Percentiles rank a stretch among this genome's conserved stretches.
Evolutionary conservation across 2,797 vertebrate genomes (phyloP).

Genomic region (Gymnocypris eckloni): DNA sequence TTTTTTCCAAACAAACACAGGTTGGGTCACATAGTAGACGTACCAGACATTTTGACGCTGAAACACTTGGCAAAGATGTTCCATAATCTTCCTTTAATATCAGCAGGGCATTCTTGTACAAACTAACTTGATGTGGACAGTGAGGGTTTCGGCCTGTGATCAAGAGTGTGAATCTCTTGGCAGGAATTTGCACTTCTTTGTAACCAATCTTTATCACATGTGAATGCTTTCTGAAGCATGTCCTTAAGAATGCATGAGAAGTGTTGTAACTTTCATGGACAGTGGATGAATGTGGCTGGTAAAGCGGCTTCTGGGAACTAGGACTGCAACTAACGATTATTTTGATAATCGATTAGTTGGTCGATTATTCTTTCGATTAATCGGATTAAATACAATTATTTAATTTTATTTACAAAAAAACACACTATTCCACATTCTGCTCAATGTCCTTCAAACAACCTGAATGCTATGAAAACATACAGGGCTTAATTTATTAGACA

Average conservation of each 20-base stretch:
- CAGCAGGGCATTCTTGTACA: neutral
- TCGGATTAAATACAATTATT: too few species aligned
- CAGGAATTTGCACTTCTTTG: constrained; percentile 5
- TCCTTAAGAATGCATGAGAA: constrained; percentile 38
- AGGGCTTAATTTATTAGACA: too few species aligned
- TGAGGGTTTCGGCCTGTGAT: neutral
- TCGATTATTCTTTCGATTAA: too few species aligned
- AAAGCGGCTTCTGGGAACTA: neutral
- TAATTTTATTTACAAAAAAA: too few species aligned
- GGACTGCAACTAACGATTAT: too few species aligned
- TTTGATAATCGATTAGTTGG: too few species aligned
- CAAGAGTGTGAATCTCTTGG: neutral
- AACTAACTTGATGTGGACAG: neutral
- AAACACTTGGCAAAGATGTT: constrained; percentile 13
- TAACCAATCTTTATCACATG: constrained; percentile 16
- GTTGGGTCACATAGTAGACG: constrained; percentile 23
- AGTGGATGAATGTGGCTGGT: constrained; percentile 9
- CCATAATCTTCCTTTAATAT: constrained; percentile 17
- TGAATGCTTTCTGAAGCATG: constrained; percentile 2
- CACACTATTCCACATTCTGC: too few species aligned
- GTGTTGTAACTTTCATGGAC: constrained; percentile 60
- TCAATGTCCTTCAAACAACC: too few species aligned
- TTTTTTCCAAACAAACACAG: neutral
- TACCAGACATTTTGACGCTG: constrained; percentile 6
- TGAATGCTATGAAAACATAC: too few species aligned